Evolutionary conservation across 2,113 vertebrate species (phyloP), one percentile per base, ranked within the genome.

Genomic region (Phylloscopus trochiloides): DNA sequence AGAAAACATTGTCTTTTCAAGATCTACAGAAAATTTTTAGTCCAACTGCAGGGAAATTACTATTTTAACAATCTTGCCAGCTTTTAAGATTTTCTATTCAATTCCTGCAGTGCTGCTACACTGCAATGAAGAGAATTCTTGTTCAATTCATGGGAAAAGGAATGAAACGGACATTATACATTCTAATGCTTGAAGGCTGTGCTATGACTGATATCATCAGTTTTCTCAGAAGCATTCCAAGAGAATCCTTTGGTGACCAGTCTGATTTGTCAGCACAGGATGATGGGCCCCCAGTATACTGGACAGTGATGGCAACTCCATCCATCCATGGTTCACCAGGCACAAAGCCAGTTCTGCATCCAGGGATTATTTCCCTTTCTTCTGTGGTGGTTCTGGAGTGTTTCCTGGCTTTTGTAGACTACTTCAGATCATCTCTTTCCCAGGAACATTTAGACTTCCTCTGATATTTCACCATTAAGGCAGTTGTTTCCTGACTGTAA

Each of bases 401-500:
- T 88, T 86, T 80, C 75, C 38, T 83, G 84, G 73, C 67, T 90
- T 90, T 90, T 80, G 90, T 73, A 80, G 86, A 82, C 51, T 80
- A 55, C 75, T 96, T 96, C 75, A 95, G 82, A 36, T 93, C 51
- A 88, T 96, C 75, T 80, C 48, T 86, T 83, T 94, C 72, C 78
- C 78, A 63, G 59, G 52, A 92, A 48, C 72, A 75, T 86, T 94
- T 83, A 93, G 75, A 71, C 90, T 95, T 93, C 92, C 92, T 94
- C 92, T 97, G 82, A 83, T 93, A 97, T 95, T 94, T 95, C 79
- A 74, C 84, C 90, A 28, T 40, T 88, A 95, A 90, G 82, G 88
- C 90, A 86, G 90, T 86, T 95, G 85, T 93, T 97, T 96, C 96
- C 96, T 96, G 86, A 71, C 70, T 80, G 88, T 93, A 96, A 96